Evolutionary conservation across 2,113 vertebrate species (phyloP).

Genomic region (Daubentonia madagascariensis): DNA sequence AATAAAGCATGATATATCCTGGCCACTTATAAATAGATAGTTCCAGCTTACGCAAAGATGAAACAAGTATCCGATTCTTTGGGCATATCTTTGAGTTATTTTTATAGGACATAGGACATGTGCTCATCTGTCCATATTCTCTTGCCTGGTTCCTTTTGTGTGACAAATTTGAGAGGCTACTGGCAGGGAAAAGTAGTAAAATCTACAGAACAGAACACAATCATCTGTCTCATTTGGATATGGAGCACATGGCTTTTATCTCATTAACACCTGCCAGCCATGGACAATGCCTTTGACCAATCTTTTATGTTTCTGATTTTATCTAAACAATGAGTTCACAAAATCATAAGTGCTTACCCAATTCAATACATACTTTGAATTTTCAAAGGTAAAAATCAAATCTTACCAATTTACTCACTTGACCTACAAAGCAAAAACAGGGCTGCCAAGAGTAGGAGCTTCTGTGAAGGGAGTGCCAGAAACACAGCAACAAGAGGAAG

Average conservation of each 20-base stretch:
- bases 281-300: background rate
- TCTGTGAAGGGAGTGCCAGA: background rate
- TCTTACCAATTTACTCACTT: background rate
- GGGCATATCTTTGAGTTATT: background rate
- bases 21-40: background rate
- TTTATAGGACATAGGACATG: background rate
- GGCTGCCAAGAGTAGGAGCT: background rate
- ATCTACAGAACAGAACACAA: background rate
- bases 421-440: slow-evolving; percentile 8
- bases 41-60: background rate
- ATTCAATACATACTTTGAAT: background rate
- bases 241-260: background rate
- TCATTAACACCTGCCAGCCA: background rate
- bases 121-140: background rate
- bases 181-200: background rate
- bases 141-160: background rate
- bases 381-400: slow-evolving; percentile 6
- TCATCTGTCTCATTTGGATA: background rate
- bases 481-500: background rate
- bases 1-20: background rate
- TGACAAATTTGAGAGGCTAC: background rate
- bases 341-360: background rate
- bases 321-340: background rate
- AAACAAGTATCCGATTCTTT: background rate
- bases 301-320: slow-evolving; percentile 10